Base-by-base conservation (phyloP, 64 coral and sea anemone genomes). In the Montipora sp. region DNA sequence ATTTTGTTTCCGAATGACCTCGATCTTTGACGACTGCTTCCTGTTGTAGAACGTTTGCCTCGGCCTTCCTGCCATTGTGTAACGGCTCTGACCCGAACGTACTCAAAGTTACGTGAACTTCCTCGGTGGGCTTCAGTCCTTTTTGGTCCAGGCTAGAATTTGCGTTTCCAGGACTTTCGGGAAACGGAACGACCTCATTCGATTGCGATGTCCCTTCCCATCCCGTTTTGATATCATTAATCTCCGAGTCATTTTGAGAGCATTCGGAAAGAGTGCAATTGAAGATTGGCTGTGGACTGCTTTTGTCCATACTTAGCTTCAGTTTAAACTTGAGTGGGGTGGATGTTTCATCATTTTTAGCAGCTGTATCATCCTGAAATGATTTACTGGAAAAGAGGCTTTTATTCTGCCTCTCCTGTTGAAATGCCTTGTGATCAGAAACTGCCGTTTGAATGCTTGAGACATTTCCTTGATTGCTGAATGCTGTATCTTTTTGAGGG, bases 231-330 rank as follows among this genome's bases (percentile, higher is more conserved):
- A 36, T 36, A 81, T 43, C 49, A 60, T 60, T 7, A 15, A 63
- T 43, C 0, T 51, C 79, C 2, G 36, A 61, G 12, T 81, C 53
- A 61, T 59, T 81, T 58, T 85, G 63, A 21, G 63, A 71, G 18
- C 82, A 85, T 51, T 85, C 19, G 1, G 82, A 85, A 15, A 85
- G 19, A 24, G 82, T 85, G 46, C 82, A 85, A 19, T 85, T 85
- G 10, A 85, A 48, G 5, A 7, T 45, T 8, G 82, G 82, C 0
- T 72, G 63, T 22, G 47, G 18, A 43, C 65, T 59, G 27, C 46
- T 50, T 19, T 85, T 48, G 60, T 85, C 82, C 82, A 85, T 85
- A 11, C 71, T 5, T 8, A 85, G 19, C 19, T 85, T 85, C 36
- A 85, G 82, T 85, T 85, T 85, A 15, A 85, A 85, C 6, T 71